These are phyloP conservation scores for Amblyopsis hoosieri DNA, from an alignment of 2,797 vertebrate species.

Conservation along the genomic window DNA sequence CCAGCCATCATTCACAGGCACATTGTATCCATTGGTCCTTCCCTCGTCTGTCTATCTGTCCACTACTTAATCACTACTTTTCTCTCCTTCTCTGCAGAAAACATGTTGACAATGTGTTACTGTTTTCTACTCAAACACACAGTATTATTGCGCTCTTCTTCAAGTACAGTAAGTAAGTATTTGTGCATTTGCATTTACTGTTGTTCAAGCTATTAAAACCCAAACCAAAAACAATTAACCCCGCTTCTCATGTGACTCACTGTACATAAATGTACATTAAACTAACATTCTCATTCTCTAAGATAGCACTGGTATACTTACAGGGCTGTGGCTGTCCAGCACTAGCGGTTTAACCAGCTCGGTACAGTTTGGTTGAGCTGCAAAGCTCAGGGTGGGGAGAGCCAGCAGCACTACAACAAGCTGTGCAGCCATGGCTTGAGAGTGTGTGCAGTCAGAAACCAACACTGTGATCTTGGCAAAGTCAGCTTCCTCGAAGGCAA, in stretches of 20 bases:
- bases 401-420: constrained; percentile 64
- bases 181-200: too few species aligned
- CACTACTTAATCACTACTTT: not conserved
- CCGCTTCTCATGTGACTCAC: too few species aligned
- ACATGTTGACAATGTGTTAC: not conserved
- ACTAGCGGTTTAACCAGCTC: constrained; percentile 70
- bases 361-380: constrained; percentile 65
- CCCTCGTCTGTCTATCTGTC: not conserved
- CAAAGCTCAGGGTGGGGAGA: constrained; percentile 59
- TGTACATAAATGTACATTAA: not conserved
- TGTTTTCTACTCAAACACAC: not conserved
- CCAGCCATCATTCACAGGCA: too few species aligned
- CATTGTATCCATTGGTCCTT: not conserved
- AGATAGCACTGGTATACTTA: constrained; percentile 54
- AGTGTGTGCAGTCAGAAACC: constrained; percentile 55
- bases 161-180: too few species aligned
- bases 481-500: constrained; percentile 38
- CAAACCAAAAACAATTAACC: not conserved
- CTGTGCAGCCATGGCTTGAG: constrained; percentile 67
- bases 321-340: constrained; percentile 74
- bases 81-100: not conserved
- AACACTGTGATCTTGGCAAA: constrained; percentile 47
- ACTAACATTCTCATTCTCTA: constrained; percentile 1
- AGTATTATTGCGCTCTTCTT: not conserved
- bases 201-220: not conserved